phyloP scores from a whole-genome alignment of 2,113 vertebrate species.

The Lagopus muta region DNA sequence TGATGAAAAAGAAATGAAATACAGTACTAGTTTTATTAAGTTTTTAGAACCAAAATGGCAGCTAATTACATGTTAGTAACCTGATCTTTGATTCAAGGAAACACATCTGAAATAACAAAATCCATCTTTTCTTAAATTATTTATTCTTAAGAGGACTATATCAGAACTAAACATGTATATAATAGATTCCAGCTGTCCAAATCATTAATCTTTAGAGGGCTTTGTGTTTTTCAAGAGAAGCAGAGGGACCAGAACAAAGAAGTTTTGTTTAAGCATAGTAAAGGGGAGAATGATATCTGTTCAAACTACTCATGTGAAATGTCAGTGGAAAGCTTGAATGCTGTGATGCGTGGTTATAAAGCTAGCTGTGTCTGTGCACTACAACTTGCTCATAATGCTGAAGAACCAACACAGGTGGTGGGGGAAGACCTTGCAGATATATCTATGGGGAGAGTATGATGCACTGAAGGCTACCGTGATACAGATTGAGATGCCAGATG shows the following conservation, averaged over 20 bases:
- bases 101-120: neutral
- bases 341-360: neutral
- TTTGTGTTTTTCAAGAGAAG: neutral
- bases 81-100: neutral
- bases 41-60: neutral
- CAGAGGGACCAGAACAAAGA: neutral
- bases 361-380: neutral
- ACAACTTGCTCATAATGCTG: neutral
- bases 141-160: neutral
- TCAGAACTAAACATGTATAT: neutral
- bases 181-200: neutral
- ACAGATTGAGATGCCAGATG: neutral
- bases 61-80: neutral
- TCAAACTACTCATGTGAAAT: neutral
- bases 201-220: neutral
- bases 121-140: neutral
- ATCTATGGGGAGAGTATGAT: neutral
- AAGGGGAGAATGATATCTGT: neutral
- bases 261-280: neutral
- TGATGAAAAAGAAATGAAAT: neutral
- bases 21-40: neutral
- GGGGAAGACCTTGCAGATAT: neutral
- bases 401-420: rapidly evolving
- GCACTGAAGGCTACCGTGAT: neutral
- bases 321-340: neutral